phyloP scores from a whole-genome alignment of 1,140 invertebrate genomes.

The Belonocnema kinseyi region DNA sequence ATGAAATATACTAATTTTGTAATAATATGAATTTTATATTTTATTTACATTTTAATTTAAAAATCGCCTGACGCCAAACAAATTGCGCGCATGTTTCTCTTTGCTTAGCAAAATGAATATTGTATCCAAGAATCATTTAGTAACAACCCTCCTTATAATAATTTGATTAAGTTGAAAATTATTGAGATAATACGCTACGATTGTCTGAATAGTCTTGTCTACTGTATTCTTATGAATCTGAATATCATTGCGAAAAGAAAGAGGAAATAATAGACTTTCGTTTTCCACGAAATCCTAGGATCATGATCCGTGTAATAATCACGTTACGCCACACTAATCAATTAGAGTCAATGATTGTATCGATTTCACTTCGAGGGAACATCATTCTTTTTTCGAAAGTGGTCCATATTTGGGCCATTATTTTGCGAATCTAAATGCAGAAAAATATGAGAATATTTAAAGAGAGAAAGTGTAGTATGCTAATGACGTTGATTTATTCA shows the following conservation, averaged over 20 bases:
- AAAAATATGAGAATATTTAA: slow-evolving; percentile 1
- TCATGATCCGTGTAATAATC: slow-evolving; percentile 26
- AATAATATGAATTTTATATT: no score
- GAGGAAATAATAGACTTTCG: slow-evolving; percentile 12
- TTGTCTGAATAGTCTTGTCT: background rate
- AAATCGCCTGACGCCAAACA: no score
- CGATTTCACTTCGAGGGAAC: background rate
- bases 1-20: no score
- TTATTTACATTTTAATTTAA: no score
- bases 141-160: no score
- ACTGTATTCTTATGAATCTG: background rate
- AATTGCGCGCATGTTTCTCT: no score
- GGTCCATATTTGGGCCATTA: background rate
- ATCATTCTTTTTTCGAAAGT: slow-evolving; percentile 7
- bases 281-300: slow-evolving; percentile 15
- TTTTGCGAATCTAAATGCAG: background rate
- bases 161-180: no score
- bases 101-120: no score
- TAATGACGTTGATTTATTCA: slow-evolving; percentile 9
- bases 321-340: slow-evolving; percentile 25
- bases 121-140: no score
- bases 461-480: background rate
- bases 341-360: slow-evolving; percentile 23
- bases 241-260: background rate
- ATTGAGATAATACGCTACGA: no score